Conservation (phyloP, 2,888 invertebrate species). For the Sinelater perroti region DNA sequence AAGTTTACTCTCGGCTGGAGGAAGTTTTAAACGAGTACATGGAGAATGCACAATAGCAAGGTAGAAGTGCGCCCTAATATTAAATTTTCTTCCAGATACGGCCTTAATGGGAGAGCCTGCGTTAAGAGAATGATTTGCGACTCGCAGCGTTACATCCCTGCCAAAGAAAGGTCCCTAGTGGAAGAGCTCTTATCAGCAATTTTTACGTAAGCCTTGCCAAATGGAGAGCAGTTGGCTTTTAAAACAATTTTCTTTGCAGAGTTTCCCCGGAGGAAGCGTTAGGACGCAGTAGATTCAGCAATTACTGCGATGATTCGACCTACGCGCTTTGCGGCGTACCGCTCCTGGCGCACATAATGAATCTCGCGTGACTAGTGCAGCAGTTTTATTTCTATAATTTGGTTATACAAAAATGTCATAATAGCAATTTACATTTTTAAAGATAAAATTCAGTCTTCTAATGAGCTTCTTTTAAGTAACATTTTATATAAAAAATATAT, state of each 20-base stretch:
- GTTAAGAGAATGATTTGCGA: constrained; percentile 76
- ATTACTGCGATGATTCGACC: constrained; percentile 37
- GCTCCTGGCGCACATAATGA: constrained; percentile 42
- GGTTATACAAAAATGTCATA: not conserved
- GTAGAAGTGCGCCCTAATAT: constrained; percentile 1
- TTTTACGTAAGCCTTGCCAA: constrained; percentile 65
- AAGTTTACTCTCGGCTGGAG: constrained; percentile 61
- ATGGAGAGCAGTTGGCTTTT: too few species aligned
- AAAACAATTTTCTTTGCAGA: too few species aligned
- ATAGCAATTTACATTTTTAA: constrained; percentile 1
- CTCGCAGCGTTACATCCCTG: constrained; percentile 65
- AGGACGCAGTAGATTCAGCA: constrained; percentile 30
- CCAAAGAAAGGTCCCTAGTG: constrained; percentile 70
- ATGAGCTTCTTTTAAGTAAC: not conserved
- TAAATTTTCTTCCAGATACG: constrained; percentile 64
- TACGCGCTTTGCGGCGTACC: constrained; percentile 42
- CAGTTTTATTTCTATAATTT: too few species aligned
- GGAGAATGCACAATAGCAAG: too few species aligned
- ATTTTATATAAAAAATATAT: constrained; percentile 1
- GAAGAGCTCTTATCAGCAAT: constrained; percentile 72
- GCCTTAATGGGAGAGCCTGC: constrained; percentile 71
- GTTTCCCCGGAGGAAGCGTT: constrained; percentile 1
- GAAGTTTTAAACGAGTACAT: constrained; percentile 42
- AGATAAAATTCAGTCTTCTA: constrained; percentile 12
- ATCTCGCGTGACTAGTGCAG: too few species aligned